A percentile compares a stretch with the other conserved stretches of the same genome.
Conservation (phyloP, 2,888 invertebrate genomes). For the Drosophila pseudotakahashii region DNA sequence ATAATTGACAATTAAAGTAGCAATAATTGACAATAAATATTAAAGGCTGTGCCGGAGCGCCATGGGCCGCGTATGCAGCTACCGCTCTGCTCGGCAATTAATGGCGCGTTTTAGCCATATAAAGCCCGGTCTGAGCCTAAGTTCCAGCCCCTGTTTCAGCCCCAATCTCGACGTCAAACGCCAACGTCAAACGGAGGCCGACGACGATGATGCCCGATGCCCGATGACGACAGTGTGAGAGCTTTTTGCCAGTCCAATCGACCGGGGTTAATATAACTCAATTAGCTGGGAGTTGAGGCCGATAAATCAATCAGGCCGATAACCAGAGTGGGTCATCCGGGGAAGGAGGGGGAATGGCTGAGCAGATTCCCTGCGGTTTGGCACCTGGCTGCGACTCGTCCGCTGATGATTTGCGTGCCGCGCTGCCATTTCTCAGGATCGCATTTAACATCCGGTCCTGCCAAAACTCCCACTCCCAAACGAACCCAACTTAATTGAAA, state of each 20-base stretch:
- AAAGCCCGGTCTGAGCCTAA: constrained; percentile 45
- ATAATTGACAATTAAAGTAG: constrained; percentile 78
- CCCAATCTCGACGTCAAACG: constrained; percentile 51
- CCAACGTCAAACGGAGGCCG: constrained; percentile 55
- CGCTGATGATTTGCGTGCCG: constrained; percentile 72
- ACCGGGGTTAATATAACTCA: constrained; percentile 66
- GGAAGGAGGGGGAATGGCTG: neutral
- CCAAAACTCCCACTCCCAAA: constrained; percentile 19
- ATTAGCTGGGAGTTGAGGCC: constrained; percentile 56
- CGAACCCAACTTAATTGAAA: constrained; percentile 66
- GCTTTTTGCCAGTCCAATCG: constrained; percentile 31
- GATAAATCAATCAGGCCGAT: constrained; percentile 71
- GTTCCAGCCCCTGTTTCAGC: constrained; percentile 36
- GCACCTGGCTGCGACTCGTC: constrained; percentile 57
- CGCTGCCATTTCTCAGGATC: constrained; percentile 70
- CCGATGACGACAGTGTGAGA: constrained; percentile 66
- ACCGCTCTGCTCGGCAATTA: constrained; percentile 62
- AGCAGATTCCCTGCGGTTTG: constrained; percentile 63
- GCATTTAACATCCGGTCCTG: constrained; percentile 61
- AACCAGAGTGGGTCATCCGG: constrained; percentile 35
- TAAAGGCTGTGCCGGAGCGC: constrained; percentile 52
- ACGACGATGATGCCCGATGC: constrained; percentile 9
- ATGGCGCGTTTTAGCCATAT: constrained; percentile 77
- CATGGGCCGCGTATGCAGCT: constrained; percentile 31
- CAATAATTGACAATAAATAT: constrained; percentile 80